Base-by-base conservation (phyloP, 2,113 vertebrate species). In the Phalacrocorax carbo region DNA sequence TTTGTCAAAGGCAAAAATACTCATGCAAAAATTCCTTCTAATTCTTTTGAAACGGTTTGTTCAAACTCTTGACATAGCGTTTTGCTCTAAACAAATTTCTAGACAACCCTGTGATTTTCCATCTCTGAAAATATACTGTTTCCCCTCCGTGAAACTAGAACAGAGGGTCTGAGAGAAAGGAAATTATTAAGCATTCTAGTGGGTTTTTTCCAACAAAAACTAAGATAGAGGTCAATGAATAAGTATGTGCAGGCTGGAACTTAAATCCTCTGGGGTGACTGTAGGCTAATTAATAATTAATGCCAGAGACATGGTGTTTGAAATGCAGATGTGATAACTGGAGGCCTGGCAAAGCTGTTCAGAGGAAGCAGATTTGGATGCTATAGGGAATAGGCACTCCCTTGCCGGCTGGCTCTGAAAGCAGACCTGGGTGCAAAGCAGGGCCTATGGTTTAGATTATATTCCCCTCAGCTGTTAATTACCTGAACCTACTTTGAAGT, bases 241-340 rank as follows among this genome's bases (percentile, higher is more conserved):
- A 99, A 99, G 98, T 99, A 98, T 98, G 97, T 98, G 98, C 98
- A 97, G 98, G 98, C 98, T 98, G 98, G 99, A 99, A 99, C 98
- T 98, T 98, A 98, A 99, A 99, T 99, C 98, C 99, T 99, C 99
- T 97, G 98, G 99, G 99, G 99, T 99, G 98, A 99, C 99, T 99
- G 99, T 98, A 98, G 99, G 99, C 99, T 99, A 99, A 99, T 99
- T 99, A 99, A 99, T 99, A 99, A 99, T 99, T 99, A 99, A 99
- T 99, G 98, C 99, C 99, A 99, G 99, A 99, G 98, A 98, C 98
- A 98, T 97, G 98, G 98, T 98, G 99, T 99, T 99, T 99, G 99
- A 99, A 99, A 99, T 99, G 99, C 99, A 99, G 99, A 99, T 99
- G 99, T 99, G 99, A 98, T 99, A 98, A 99, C 99, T 99, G 99